Evolutionary conservation across 2,888 invertebrate genomes (phyloP).

Genomic region (Linyphia triangularis): DNA sequence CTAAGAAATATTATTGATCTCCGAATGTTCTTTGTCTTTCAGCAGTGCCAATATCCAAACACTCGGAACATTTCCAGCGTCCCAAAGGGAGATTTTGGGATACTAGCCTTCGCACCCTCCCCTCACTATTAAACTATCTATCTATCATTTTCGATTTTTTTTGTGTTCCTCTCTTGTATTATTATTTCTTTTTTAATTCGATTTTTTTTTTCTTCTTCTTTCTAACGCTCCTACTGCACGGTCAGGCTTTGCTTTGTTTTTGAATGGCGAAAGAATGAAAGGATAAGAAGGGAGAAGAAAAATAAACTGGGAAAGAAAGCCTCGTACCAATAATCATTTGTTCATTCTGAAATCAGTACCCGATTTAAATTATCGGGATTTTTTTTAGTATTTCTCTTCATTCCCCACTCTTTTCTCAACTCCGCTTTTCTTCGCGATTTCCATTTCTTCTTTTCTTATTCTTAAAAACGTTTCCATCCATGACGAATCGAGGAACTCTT

Average conservation of each 20-base stretch:
- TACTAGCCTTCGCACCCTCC: constrained; percentile 57
- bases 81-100: constrained; percentile 15
- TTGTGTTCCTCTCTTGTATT: constrained; percentile 17
- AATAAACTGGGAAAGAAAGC: constrained; percentile 62
- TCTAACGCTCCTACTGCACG: constrained; percentile 30
- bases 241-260: constrained; percentile 65
- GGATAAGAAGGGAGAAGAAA: constrained; percentile 24
- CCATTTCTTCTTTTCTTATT: constrained; percentile 18
- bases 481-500: constrained; percentile 47
- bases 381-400: constrained; percentile 32
- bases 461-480: constrained; percentile 64
- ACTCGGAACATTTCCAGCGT: constrained; percentile 52
- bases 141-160: constrained; percentile 59
- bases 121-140: constrained; percentile 72
- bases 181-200: constrained; percentile 42
- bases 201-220: constrained; percentile 35
- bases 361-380: constrained; percentile 74
- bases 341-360: constrained; percentile 70
- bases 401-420: background rate
- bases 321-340: constrained; percentile 72
- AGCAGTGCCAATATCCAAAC: constrained; percentile 68
- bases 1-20: constrained; percentile 70
- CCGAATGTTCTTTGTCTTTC: constrained; percentile 68
- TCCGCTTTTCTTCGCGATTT: constrained; percentile 18
- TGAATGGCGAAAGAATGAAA: constrained; percentile 61